phyloP scores from a whole-genome alignment of 1,140 invertebrate species.

The Ditylenchus dipsaci region DNA sequence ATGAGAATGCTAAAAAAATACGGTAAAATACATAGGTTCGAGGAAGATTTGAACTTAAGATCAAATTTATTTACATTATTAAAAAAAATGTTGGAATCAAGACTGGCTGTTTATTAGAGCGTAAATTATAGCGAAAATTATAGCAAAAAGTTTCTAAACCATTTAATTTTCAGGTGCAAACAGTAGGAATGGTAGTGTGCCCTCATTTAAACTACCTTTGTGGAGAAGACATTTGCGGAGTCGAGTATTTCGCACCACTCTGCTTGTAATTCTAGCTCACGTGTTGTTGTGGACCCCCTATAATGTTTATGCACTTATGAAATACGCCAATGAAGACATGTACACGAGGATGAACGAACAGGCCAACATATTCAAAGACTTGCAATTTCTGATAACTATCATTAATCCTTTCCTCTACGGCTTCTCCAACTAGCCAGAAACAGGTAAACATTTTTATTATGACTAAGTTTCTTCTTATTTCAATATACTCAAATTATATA shows the following conservation, averaged over 20 bases:
- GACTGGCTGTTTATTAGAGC: too few species aligned
- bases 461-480: too few species aligned
- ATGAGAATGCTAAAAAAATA: too few species aligned
- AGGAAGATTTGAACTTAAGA: too few species aligned
- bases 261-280: conserved; percentile 51
- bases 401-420: conserved; percentile 57
- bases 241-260: conserved; percentile 50
- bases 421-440: conserved; percentile 9
- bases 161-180: not conserved
- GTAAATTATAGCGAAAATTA: not conserved
- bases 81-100: too few species aligned
- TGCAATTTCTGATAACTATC: conserved; percentile 55
- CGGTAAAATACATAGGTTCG: too few species aligned
- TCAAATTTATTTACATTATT: too few species aligned
- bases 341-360: conserved; percentile 43
- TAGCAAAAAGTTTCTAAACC: not conserved
- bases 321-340: conserved; percentile 42
- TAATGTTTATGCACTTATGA: conserved; percentile 50
- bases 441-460: too few species aligned
- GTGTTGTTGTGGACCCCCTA: conserved; percentile 55
- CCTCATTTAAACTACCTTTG: conserved; percentile 22
- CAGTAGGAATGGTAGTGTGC: not conserved
- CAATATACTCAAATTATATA: too few species aligned
- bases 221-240: conserved; percentile 49
- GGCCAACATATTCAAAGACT: conserved; percentile 52